Base-by-base conservation (phyloP, 2,113 vertebrate species). In the Spea multiplicata region DNA sequence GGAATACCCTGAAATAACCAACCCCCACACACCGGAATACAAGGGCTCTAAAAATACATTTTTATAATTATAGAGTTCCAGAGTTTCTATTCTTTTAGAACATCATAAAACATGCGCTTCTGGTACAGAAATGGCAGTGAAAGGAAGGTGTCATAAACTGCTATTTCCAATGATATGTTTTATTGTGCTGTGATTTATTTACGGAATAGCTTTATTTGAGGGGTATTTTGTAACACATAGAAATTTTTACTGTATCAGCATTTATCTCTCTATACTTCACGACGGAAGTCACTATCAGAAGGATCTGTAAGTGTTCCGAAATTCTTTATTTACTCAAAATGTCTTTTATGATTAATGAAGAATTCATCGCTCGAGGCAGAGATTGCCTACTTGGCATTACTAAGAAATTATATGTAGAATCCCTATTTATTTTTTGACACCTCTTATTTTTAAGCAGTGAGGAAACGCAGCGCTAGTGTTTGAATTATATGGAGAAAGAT, bases 321-420 rank as follows among this genome's bases (percentile, higher is more conserved):
- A 62, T 65, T 64, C 30, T 14, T 82, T 81, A 46, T 80, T 84
- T 84, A 53, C 44, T 80, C 68, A 72, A 67, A 3, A 45, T 77
- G 44, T 77, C 16, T 73, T 48, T 73, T 80, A n/a, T 68, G 4
- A 84, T 84, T 85, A 84, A 85, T 78, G 64, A 81, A 84, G 46
- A 0, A 73, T 30, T 84, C 77, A 69, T 75, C 66, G 71, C 81
- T 6, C 75, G 59, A 82, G 74, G 8, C 8, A 53, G 5, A 73
- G 8, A 76, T 57, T 8, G 84, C n/a, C 52, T 52, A 64, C 30
- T 65, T 49, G 9, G 71, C 65, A 44, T 68, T 48, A 16, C 65
- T 76, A 8, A 64, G 74, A 70, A 81, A 76, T 73, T 75, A 47
- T 5, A n/a, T n/a, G 52, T 65, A 78, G 71, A 46, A 4, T 16